A percentile compares a stretch with the other conserved stretches of the same genome.
Conservation (phyloP, 2,797 vertebrate species). For the Muscicapa comitata region DNA sequence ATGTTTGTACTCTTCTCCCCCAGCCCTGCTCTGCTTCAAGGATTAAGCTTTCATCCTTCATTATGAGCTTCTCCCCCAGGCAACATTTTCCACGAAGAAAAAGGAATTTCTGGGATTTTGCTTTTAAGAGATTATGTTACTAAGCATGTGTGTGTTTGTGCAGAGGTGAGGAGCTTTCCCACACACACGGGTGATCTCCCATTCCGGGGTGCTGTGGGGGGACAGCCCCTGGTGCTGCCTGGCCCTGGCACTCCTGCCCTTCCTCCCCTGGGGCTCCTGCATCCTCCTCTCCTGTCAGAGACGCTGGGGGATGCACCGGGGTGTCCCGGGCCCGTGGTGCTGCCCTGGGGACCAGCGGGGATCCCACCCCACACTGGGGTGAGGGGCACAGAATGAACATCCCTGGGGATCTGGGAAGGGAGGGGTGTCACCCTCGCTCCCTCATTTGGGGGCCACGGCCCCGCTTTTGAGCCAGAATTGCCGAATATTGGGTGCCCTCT, state of each 20-base stretch:
- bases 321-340: not conserved
- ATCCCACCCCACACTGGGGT: rapidly evolving
- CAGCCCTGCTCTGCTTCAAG: constrained; percentile 49
- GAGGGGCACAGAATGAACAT: not conserved
- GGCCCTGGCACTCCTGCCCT: not conserved
- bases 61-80: constrained; percentile 47
- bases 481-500: rapidly evolving
- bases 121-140: constrained; percentile 66
- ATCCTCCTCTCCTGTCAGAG: not conserved
- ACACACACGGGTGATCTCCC: not conserved
- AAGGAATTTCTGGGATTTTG: constrained; percentile 60
- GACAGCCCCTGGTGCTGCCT: not conserved
- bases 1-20: not conserved
- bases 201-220: not conserved
- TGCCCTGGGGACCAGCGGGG: too few relatives aligned
- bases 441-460: rapidly evolving
- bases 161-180: not conserved
- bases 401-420: rapidly evolving
- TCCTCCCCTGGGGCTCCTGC: not conserved
- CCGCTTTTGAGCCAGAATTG: not conserved
- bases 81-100: constrained; percentile 51
- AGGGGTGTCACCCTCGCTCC: not conserved
- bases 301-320: rapidly evolving
- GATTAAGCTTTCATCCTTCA: constrained; percentile 66
- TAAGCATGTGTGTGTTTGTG: constrained; percentile 7